These are phyloP conservation scores for Orientallactaga sibirica DNA, from an alignment of 2,797 vertebrate genomes.

Conservation along the genomic window DNA sequence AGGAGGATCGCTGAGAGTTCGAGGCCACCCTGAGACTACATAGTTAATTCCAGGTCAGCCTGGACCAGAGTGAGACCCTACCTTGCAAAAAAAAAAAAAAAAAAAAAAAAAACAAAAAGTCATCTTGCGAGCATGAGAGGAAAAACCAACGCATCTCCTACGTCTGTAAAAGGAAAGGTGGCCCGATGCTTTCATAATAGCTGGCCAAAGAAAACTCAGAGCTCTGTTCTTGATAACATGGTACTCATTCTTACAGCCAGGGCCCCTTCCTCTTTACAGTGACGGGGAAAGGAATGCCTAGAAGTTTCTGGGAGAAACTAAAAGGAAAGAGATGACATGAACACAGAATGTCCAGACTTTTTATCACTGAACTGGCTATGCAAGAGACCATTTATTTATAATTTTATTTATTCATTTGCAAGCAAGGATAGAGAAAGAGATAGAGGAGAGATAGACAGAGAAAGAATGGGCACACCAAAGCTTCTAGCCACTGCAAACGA, in stretches of 20 bases:
- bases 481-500: too few relatives aligned
- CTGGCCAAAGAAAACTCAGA: background rate
- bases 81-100: too few relatives aligned
- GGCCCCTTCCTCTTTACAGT: background rate
- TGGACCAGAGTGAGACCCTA: too few relatives aligned
- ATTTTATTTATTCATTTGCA: too few relatives aligned
- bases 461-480: too few relatives aligned
- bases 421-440: too few relatives aligned
- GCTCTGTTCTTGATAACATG: background rate
- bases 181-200: background rate
- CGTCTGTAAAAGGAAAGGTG: background rate
- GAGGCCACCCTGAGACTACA: too few relatives aligned
- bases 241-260: background rate
- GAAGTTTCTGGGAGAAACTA: constrained; percentile 12
- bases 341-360: constrained; percentile 1
- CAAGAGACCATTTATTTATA: background rate
- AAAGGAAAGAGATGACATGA: constrained; percentile 22
- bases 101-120: too few relatives aligned
- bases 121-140: background rate
- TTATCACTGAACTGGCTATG: constrained; percentile 25
- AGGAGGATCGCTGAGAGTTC: too few relatives aligned
- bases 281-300: background rate
- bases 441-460: too few relatives aligned
- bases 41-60: too few relatives aligned
- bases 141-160: background rate